Conservation (phyloP, 2,888 invertebrate species). For the Neuroscelio doddi region DNA sequence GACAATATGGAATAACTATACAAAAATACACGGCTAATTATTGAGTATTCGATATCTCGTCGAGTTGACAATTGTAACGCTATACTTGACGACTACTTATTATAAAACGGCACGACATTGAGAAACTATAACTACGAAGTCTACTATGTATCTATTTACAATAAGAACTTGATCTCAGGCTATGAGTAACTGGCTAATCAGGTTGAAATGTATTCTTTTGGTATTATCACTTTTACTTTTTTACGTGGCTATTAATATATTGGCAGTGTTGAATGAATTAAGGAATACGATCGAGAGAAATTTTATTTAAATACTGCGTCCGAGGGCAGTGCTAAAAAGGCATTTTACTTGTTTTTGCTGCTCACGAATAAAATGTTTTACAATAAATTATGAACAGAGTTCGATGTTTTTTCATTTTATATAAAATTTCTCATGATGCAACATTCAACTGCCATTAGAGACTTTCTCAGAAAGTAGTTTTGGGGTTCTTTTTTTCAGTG, state of each 20-base stretch:
- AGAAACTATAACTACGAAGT: slow-evolving; percentile 6
- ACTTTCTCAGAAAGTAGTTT: slow-evolving; percentile 1
- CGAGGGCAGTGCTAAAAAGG: not conserved
- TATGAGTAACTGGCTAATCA: slow-evolving; percentile 4
- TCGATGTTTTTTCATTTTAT: not conserved
- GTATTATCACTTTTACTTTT: not conserved
- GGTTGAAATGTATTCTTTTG: slow-evolving; percentile 4
- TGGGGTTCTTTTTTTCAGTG: not conserved
- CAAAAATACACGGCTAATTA: too few species aligned
- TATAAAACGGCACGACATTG: slow-evolving; percentile 9
- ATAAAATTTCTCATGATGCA: slow-evolving; percentile 5
- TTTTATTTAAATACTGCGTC: not conserved
- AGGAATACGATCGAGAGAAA: not conserved
- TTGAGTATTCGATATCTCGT: too few species aligned
- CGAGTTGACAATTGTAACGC: too few species aligned
- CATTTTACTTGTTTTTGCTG: not conserved
- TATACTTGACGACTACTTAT: not conserved
- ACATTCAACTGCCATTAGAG: slow-evolving; percentile 7
- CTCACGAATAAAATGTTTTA: not conserved
- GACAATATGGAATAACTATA: too few species aligned
- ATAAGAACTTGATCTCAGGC: slow-evolving; percentile 1
- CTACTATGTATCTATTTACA: slow-evolving; percentile 7
- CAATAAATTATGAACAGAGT: not conserved
- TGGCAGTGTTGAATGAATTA: slow-evolving; percentile 4
- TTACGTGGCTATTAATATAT: not conserved